Percentiles rank a stretch among this genome's conserved stretches.
Conservation (phyloP, 2,113 vertebrate genomes). For the Herpetotheres cachinnans region DNA sequence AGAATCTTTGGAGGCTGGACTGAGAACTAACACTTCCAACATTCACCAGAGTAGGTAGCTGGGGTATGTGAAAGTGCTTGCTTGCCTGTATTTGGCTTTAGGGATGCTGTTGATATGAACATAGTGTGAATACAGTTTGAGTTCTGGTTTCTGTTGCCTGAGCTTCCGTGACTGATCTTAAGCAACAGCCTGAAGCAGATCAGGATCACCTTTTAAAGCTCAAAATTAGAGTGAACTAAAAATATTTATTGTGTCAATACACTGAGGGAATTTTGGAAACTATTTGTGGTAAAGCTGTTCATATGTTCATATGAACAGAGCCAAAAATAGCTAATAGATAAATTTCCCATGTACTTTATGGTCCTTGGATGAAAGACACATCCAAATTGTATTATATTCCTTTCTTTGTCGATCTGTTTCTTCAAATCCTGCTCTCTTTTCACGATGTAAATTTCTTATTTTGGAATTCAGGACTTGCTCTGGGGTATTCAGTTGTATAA, state of each 20-base stretch:
- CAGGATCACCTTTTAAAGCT: not conserved
- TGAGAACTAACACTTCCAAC: not conserved
- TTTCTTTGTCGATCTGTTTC: not conserved
- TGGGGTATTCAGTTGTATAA: not conserved
- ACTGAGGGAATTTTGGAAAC: not conserved
- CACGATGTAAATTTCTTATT: not conserved
- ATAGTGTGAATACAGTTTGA: not conserved
- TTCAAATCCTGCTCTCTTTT: not conserved
- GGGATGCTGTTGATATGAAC: not conserved
- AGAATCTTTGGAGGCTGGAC: not conserved
- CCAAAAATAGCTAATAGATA: not conserved
- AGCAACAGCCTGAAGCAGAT: not conserved
- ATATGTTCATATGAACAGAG: not conserved
- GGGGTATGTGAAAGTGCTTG: not conserved
- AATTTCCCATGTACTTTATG: not conserved
- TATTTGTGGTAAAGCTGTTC: not conserved
- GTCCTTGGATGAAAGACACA: not conserved
- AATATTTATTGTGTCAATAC: rapidly evolving
- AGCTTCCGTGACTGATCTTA: not conserved
- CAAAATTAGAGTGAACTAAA: not conserved
- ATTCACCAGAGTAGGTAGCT: not conserved
- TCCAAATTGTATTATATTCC: not conserved
- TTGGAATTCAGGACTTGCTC: not conserved
- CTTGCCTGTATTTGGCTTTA: not conserved
- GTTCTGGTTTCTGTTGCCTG: not conserved